A percentile compares a stretch with the other conserved stretches of the same genome.
Evolutionary conservation across 2,888 invertebrate genomes (phyloP).

Genomic region (Amphipoea lucens): DNA sequence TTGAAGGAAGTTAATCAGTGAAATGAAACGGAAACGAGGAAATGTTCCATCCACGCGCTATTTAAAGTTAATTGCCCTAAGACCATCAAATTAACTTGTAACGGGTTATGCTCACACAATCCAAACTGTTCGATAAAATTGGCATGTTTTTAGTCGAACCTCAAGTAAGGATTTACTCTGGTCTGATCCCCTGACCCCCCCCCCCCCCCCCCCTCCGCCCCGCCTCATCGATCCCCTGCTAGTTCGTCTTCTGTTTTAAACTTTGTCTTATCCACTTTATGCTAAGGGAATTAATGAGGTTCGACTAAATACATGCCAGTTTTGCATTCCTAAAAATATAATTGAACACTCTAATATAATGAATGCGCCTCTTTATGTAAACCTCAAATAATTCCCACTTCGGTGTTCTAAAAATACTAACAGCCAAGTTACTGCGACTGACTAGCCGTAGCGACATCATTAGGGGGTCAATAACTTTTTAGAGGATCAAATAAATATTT

Average conservation of each 20-base stretch:
- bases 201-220: no score
- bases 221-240: no score
- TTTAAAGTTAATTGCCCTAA: constrained; percentile 31
- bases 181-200: no score
- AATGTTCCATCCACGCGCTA: constrained; percentile 24
- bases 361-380: neutral
- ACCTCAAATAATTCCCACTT: neutral
- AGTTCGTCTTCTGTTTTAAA: no score
- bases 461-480: neutral
- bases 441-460: neutral
- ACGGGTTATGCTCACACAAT: neutral
- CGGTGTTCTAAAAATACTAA: neutral
- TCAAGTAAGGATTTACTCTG: no score
- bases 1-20: constrained; percentile 49
- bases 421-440: no score
- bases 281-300: no score
- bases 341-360: neutral
- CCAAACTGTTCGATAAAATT: neutral
- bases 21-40: constrained; percentile 60
- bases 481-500: neutral
- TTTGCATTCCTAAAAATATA: neutral
- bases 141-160: neutral
- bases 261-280: no score
- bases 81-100: constrained; percentile 24
- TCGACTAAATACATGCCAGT: no score